Conservation (phyloP, 2,797 vertebrate genomes). For the Poecilia picta region DNA sequence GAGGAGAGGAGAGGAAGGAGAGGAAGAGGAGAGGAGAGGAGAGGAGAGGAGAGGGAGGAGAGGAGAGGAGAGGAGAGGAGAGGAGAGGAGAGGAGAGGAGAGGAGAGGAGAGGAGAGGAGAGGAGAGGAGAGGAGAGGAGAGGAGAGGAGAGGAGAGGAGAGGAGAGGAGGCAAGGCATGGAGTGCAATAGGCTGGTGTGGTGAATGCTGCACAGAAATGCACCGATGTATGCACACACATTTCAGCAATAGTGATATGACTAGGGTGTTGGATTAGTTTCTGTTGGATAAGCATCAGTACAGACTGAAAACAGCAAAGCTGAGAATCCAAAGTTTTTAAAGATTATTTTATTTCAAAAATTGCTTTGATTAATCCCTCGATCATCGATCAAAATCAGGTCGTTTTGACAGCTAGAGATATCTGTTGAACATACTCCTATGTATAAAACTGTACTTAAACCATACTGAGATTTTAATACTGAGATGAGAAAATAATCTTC, state of each 20-base stretch:
- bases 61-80: conserved; percentile 51
- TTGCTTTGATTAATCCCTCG: background rate
- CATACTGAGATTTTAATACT: background rate
- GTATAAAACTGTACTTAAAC: background rate
- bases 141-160: conserved; percentile 53
- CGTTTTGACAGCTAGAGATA: background rate
- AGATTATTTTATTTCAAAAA: background rate
- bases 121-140: conserved; percentile 53
- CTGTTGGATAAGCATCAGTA: background rate
- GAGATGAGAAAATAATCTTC: background rate
- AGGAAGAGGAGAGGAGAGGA: conserved; percentile 74
- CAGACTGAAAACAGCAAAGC: background rate
- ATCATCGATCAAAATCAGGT: background rate
- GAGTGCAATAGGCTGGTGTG: conserved; percentile 97
- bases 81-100: conserved; percentile 71
- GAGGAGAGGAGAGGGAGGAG: conserved; percentile 50
- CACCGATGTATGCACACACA: background rate
- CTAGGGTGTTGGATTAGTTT: background rate
- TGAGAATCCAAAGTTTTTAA: background rate
- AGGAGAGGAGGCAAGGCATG: conserved; percentile 76
- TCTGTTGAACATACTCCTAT: background rate
- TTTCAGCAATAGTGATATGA: conserved; percentile 10
- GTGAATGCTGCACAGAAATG: conserved; percentile 75
- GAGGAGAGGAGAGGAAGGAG: conserved; percentile 30
- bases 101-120: conserved; percentile 53